These are phyloP conservation scores for Rhinopomastus cyanomelas DNA, from an alignment of 2,113 vertebrate species.

Conservation along the genomic window DNA sequence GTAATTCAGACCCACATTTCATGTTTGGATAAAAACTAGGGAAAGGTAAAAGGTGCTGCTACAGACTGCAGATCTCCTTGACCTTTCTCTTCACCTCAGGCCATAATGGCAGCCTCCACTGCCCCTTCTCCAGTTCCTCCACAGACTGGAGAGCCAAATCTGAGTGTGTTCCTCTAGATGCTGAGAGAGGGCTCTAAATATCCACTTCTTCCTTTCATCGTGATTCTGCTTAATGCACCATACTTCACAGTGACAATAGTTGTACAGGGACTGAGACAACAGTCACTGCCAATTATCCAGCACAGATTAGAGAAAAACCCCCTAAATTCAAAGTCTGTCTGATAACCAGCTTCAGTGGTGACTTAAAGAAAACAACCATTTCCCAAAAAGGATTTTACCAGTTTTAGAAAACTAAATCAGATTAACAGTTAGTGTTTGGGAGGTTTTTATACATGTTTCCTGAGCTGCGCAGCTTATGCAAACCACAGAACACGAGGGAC, in stretches of 20 bases:
- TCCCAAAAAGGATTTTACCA: not conserved
- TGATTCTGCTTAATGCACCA: not conserved
- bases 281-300: not conserved
- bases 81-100: not conserved
- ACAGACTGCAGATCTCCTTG: not conserved
- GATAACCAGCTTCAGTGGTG: not conserved
- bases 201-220: not conserved
- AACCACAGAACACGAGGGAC: too few relatives aligned
- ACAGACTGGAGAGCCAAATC: not conserved
- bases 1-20: not conserved
- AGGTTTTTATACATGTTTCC: not conserved
- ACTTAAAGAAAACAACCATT: not conserved
- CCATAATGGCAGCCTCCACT: accelerated
- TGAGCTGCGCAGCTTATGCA: not conserved
- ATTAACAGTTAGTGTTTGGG: not conserved
- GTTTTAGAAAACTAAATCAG: not conserved
- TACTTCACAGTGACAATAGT: not conserved
- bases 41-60: not conserved
- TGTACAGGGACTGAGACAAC: not conserved
- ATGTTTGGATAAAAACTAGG: not conserved
- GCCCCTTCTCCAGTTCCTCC: not conserved
- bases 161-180: not conserved
- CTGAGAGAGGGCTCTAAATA: not conserved
- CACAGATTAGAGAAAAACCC: accelerated
- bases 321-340: not conserved